Base-by-base conservation (phyloP, 2,888 invertebrate genomes). In the Anticlea derivata region DNA sequence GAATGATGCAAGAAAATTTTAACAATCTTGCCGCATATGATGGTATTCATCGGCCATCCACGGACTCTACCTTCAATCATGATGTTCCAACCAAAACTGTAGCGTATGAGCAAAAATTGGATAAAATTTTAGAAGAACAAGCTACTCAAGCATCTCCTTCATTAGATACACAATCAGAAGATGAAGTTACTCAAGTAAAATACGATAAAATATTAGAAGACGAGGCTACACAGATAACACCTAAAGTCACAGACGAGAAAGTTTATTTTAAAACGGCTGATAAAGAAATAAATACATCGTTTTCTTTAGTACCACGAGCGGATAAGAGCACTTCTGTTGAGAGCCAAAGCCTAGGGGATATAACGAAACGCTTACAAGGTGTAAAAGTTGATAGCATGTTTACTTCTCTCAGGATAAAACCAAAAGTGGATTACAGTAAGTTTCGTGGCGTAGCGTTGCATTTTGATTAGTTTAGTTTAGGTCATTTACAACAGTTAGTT, bases 351-450 rank as follows among this genome's bases (percentile, higher is more conserved):
- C 24, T 50, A 12, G 43, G 26, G 23, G 44, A 55, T 24, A 26
- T 56, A 3, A 30, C 20, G 5, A 45, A 51, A 31, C 26, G 6
- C 33, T 5, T 38, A 0, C 31, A 35, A 34, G 27, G 20, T 6
- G 20, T 12, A 11, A 49, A 49, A 39, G 29, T 34, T 37, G 33
- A 51, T 24, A 5, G 30, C 7, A 22, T 33, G 37, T 45, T 45
- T 26, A 39, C 50, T 6, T 46, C 50, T 24, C 37, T 35, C 45
- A 44, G 41, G 30, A 38, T 43, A 29, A 50, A 57, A 39, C 44
- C 43, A 2, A 73, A 70, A 55, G 57, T 63, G 33, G 62, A 70
- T 46, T 75, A 65, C 34, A 69, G 75, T 75, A 35, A 48, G 48
- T 48, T n/a, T n/a, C n/a, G n/a, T n/a, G n/a, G n/a, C n/a, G n/a